A percentile compares a stretch with the other conserved stretches of the same genome.
These are phyloP conservation scores for Chrysolina haemoptera DNA, from an alignment of 2,888 invertebrate genomes.

Conservation along the genomic window DNA sequence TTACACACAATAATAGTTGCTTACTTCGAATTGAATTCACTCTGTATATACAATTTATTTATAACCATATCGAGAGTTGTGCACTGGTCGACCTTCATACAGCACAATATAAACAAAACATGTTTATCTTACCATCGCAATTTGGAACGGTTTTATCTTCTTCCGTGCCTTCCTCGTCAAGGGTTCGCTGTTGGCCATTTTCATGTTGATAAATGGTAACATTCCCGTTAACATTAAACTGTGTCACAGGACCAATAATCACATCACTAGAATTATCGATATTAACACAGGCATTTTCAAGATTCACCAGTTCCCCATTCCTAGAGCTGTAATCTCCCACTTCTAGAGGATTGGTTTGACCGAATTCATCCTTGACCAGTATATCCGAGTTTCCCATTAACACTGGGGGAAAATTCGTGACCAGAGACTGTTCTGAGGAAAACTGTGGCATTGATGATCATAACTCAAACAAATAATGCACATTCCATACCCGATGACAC, in stretches of 20 bases:
- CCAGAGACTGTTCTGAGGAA: conserved; percentile 14
- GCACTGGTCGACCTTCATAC: conserved; percentile 9
- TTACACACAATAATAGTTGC: too few species aligned
- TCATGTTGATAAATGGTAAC: conserved; percentile 70
- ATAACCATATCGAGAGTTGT: not conserved
- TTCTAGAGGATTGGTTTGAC: conserved; percentile 12
- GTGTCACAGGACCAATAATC: conserved; percentile 72
- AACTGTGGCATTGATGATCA: conserved; percentile 16
- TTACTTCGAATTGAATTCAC: not conserved
- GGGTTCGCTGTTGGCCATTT: conserved; percentile 29
- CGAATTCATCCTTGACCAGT: conserved; percentile 20
- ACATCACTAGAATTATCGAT: conserved; percentile 72
- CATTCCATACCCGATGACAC: conserved; percentile 19
- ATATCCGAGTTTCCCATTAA: conserved; percentile 15
- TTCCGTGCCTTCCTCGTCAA: not conserved
- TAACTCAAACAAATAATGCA: conserved; percentile 13
- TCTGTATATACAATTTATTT: conserved; percentile 3
- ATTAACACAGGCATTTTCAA: conserved; percentile 65
- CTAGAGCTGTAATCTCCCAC: not conserved
- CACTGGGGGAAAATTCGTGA: conserved; percentile 14
- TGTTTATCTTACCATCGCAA: not conserved
- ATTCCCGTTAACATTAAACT: conserved; percentile 70
- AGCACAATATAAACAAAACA: conserved; percentile 5
- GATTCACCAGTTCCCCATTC: conserved; percentile 43
- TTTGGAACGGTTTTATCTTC: not conserved